phyloP scores from a whole-genome alignment of 2,888 invertebrate genomes.

The Eilema depressum region DNA sequence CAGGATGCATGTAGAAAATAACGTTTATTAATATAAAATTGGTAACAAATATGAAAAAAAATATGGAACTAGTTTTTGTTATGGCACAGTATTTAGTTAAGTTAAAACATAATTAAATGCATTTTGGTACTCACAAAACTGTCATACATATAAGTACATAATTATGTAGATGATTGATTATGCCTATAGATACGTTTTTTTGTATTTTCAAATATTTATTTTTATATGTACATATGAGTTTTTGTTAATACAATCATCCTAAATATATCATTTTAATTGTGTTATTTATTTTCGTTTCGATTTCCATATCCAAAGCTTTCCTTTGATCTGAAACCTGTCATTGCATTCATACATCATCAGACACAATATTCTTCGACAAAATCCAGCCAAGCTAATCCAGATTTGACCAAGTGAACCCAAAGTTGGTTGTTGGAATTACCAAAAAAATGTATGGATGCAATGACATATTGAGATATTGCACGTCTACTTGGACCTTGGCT shows the following conservation, averaged over 20 bases:
- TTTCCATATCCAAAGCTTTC: slow-evolving; percentile 40
- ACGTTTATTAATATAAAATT: slow-evolving; percentile 57
- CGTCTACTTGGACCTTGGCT: slow-evolving; percentile 84
- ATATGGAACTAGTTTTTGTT: slow-evolving; percentile 56
- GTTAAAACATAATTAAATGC: slow-evolving; percentile 62
- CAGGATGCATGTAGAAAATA: slow-evolving; percentile 36
- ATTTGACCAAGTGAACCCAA: background rate
- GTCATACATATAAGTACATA: slow-evolving; percentile 39
- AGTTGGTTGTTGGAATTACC: background rate
- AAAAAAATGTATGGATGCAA: slow-evolving; percentile 16
- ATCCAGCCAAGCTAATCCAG: background rate
- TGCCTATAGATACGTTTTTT: slow-evolving; percentile 29
- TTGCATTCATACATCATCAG: slow-evolving; percentile 23
- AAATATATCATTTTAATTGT: slow-evolving; percentile 38
- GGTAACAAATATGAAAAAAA: slow-evolving; percentile 62
- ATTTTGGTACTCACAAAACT: slow-evolving; percentile 59
- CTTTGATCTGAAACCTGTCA: slow-evolving; percentile 25
- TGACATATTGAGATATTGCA: slow-evolving; percentile 21
- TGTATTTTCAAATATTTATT: slow-evolving; percentile 37
- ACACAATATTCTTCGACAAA: slow-evolving; percentile 16
- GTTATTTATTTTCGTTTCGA: slow-evolving; percentile 51
- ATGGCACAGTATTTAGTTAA: slow-evolving; percentile 66
- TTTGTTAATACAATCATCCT: slow-evolving; percentile 47
- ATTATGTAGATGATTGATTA: slow-evolving; percentile 25
- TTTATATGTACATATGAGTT: slow-evolving; percentile 53